phyloP scores from a whole-genome alignment of 1,140 invertebrate species.

The Tetragonula clypearis region DNA sequence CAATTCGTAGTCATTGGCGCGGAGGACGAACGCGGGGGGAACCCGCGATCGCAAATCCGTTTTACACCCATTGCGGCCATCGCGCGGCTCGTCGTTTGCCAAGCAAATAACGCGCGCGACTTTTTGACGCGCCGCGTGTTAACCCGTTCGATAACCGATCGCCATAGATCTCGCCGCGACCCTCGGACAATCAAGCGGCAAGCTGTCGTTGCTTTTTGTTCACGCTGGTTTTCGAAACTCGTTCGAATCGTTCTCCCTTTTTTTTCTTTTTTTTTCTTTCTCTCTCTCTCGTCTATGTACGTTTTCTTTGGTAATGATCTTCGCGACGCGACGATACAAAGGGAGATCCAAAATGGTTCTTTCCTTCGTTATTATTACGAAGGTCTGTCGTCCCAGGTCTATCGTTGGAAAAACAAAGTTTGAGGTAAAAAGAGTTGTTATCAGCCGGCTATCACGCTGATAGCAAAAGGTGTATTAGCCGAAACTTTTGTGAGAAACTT shows the following conservation, averaged over 20 bases:
- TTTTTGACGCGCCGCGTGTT: not conserved
- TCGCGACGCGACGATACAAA: not conserved
- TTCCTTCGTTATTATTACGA: not conserved
- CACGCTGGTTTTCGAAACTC: not conserved
- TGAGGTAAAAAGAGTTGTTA: not conserved
- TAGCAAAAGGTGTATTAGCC: not conserved
- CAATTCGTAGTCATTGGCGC: not conserved
- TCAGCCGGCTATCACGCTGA: not conserved
- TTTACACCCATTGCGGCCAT: not conserved
- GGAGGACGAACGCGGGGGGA: not conserved
- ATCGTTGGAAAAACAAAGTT: not conserved
- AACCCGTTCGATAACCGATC: not conserved
- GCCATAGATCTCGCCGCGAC: not conserved
- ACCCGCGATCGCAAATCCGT: constrained; percentile 2
- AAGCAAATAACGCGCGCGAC: not conserved
- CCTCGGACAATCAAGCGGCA: too few species aligned
- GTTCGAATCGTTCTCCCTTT: not conserved
- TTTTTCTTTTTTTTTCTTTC: too few species aligned
- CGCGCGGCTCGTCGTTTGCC: not conserved
- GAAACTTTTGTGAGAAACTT: not conserved
- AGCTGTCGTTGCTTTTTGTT: not conserved
- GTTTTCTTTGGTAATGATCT: not conserved
- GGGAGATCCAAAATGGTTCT: accelerated
- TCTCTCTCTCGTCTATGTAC: too few species aligned
- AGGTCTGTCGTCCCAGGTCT: not conserved